Evolutionary conservation across 2,888 invertebrate species (phyloP), one percentile per base, ranked within the genome.

Genomic region (Atethmia centrago): DNA sequence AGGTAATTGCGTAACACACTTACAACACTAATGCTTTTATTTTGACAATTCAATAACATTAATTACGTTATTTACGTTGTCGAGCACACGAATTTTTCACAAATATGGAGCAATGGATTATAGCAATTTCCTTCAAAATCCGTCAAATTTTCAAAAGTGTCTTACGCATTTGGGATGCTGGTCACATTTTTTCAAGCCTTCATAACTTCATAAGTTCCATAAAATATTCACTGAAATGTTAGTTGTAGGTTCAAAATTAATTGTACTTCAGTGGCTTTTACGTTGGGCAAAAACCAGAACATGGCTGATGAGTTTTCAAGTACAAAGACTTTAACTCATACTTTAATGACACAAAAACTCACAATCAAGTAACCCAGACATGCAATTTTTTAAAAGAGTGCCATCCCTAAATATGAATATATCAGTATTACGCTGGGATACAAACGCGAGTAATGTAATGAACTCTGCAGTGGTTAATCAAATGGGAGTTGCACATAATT

Each of bases 401-500:
- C 21, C 65, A 77, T 45, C 69, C 78, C 78, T 82, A 47, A 73
- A 55, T 62, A 69, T 49, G 36, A 7, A 62, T 56, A 51, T 45
- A 4, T 31, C 59, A 14, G 58, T 70, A 9, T 63, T 42, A 45
- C 16, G 19, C 25, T 12, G 9, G 53, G 36, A 59, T 59, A 70
- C 72, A 63, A 56, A 75, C 31, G 49, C 25, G n/a, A 36, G n/a
- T 67, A 69, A 64, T 69, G 49, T 71, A 73, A 83, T 73, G 28
- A 81, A 71, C 71, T 69, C 62, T 68, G 51, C 63, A 58, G 36
- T 61, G 12, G 66, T 74, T 71, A 61, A 73, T 74, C 61, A 73
- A 76, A 81, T 5, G 14, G 31, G 55, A 69, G 62, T 62, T 59
- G 21, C 28, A 74, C 55, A 56, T 71, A 58, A 70, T 79, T 79